Evolutionary conservation across 2,888 invertebrate species (phyloP).

Genomic region (Polymixis flavicincta): DNA sequence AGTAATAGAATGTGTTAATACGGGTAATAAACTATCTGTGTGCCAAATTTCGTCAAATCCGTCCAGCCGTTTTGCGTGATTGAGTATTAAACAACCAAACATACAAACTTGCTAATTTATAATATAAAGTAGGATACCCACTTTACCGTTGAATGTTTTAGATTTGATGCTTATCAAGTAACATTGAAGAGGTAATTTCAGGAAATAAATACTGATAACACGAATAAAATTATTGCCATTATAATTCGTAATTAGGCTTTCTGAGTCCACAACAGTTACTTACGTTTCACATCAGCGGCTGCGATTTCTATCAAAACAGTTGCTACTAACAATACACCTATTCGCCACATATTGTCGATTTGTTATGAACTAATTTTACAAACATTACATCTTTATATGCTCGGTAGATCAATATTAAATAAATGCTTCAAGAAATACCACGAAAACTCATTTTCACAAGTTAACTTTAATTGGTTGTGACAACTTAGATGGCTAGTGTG

Average conservation of each 20-base stretch:
- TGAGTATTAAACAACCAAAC: no score
- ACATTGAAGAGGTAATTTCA: neutral
- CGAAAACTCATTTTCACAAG: slow-evolving; percentile 63
- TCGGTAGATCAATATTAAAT: slow-evolving; percentile 68
- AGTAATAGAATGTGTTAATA: no score
- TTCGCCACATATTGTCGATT: slow-evolving; percentile 77
- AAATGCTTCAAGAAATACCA: slow-evolving; percentile 68
- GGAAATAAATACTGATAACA: neutral
- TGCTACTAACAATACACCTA: slow-evolving; percentile 71
- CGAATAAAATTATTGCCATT: neutral
- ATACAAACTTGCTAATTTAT: no score
- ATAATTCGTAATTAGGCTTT: neutral
- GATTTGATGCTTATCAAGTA: neutral
- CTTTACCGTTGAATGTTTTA: neutral
- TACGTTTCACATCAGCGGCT: slow-evolving; percentile 72
- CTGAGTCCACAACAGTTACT: slow-evolving; percentile 60
- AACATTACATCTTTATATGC: slow-evolving; percentile 80
- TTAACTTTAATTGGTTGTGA: slow-evolving; percentile 71
- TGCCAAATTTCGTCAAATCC: no score
- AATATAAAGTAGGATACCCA: neutral
- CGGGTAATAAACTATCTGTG: no score
- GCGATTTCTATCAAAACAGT: slow-evolving; percentile 65
- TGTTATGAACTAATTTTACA: slow-evolving; percentile 66
- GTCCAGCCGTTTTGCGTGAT: no score
- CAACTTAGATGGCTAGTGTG: slow-evolving; percentile 68